Evolutionary conservation across 1,140 invertebrate species (phyloP).

Genomic region (Pachypeltis micranthus): DNA sequence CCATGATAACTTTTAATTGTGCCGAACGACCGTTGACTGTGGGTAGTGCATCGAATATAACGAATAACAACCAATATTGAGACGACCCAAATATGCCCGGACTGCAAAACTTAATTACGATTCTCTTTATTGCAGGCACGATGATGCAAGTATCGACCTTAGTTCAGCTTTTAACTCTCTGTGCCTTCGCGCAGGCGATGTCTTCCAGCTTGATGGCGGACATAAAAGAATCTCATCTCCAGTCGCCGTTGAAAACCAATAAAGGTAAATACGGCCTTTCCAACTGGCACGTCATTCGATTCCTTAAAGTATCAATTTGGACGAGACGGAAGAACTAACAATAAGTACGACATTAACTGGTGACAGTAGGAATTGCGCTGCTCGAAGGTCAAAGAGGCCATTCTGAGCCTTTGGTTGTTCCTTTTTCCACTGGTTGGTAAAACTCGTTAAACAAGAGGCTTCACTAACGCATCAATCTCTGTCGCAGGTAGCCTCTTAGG

Average conservation of each 20-base stretch:
- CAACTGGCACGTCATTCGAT: not conserved
- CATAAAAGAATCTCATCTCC: constrained; percentile 16
- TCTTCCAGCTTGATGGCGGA: constrained; percentile 16
- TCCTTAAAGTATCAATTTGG: not conserved
- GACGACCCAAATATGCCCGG: too few species aligned
- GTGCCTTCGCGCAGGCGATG: constrained; percentile 5
- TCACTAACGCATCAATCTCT: not conserved
- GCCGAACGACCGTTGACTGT: too few species aligned
- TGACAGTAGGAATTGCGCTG: too few species aligned
- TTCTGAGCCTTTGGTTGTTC: not conserved
- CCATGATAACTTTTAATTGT: too few species aligned
- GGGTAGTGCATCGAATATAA: too few species aligned
- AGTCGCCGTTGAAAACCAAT: constrained; percentile 11
- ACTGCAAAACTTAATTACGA: too few species aligned
- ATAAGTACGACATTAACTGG: not conserved
- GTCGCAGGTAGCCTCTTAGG: not conserved
- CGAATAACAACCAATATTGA: too few species aligned
- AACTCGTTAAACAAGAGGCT: too few species aligned
- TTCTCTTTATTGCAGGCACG: too few species aligned
- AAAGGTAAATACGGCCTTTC: constrained; percentile 7
- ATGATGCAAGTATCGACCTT: not conserved
- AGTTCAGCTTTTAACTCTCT: not conserved
- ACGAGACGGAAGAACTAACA: not conserved
- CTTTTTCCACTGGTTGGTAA: not conserved
- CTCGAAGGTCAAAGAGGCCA: too few species aligned